These are phyloP conservation scores for Odontothrips loti DNA, from an alignment of 2,888 invertebrate species.

Conservation along the genomic window DNA sequence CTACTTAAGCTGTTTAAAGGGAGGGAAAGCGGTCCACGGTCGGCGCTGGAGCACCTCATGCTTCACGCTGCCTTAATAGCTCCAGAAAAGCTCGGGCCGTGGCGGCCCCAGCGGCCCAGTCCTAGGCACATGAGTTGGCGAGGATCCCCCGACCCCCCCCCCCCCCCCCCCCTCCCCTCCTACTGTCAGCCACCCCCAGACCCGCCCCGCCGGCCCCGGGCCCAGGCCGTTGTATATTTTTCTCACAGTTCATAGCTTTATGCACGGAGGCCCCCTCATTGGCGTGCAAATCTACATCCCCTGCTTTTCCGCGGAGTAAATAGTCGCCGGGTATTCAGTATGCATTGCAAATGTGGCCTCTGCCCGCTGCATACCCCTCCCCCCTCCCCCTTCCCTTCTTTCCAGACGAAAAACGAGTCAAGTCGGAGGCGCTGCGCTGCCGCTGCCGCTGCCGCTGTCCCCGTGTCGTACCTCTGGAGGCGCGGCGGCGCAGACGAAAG, in stretches of 20 bases:
- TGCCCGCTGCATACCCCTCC: not conserved
- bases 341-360: not conserved
- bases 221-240: no score
- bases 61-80: not conserved
- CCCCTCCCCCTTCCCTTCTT: not conserved
- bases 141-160: no score
- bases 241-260: no score
- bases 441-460: not conserved
- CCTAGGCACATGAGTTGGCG: no score
- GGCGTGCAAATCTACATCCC: no score
- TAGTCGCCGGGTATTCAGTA: conserved; percentile 5
- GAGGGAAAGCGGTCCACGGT: not conserved
- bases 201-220: no score
- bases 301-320: no score
- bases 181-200: no score
- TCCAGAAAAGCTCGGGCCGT: not conserved
- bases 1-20: not conserved
- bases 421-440: no score
- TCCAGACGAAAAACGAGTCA: not conserved
- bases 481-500: conserved; percentile 77
- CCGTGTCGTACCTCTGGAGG: conserved; percentile 47
- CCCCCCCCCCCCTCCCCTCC: no score
- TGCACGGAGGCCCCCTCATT: no score
- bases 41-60: not conserved
- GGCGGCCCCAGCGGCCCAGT: no score